These are phyloP conservation scores for Coregonus suidteri DNA, from an alignment of 2,797 vertebrate species.

Conservation along the genomic window DNA sequence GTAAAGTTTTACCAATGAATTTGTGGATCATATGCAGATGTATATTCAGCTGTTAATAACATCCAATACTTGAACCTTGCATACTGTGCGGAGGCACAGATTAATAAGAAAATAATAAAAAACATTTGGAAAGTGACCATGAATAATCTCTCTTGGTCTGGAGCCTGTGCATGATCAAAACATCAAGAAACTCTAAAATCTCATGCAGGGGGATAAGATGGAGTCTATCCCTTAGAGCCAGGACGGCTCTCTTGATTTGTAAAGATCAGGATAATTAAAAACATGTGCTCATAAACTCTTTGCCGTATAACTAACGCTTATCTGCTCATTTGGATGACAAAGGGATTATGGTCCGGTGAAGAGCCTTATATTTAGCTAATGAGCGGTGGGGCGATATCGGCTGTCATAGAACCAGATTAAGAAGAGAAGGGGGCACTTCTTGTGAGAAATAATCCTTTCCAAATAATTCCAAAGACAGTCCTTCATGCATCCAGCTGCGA, in stretches of 20 bases:
- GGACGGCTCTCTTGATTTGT: conserved; percentile 37
- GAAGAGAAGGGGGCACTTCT: not conserved
- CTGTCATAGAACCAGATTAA: conserved; percentile 11
- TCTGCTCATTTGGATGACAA: conserved; percentile 58
- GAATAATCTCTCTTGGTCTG: conserved; percentile 41
- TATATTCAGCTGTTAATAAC: conserved; percentile 69
- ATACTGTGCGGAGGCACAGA: conserved; percentile 44
- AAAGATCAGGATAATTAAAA: conserved; percentile 52
- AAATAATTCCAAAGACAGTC: not conserved
- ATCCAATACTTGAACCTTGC: conserved; percentile 60
- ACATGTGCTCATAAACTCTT: conserved; percentile 41
- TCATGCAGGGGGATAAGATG: conserved; percentile 21
- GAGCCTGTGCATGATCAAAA: conserved; percentile 45
- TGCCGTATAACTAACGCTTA: conserved; percentile 34
- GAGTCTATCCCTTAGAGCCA: not conserved
- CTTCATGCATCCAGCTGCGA: conserved; percentile 44
- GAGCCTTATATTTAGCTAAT: conserved; percentile 38
- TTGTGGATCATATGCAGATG: conserved; percentile 43
- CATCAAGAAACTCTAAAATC: conserved; percentile 1
- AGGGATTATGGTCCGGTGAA: conserved; percentile 43
- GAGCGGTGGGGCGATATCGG: not conserved
- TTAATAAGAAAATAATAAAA: conserved; percentile 67
- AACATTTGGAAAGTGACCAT: conserved; percentile 57
- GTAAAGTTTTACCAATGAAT: conserved; percentile 35
- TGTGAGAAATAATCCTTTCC: not conserved